phyloP scores from a whole-genome alignment of 92 coral and sea anemone genomes.

The Heliopora coerulea region DNA sequence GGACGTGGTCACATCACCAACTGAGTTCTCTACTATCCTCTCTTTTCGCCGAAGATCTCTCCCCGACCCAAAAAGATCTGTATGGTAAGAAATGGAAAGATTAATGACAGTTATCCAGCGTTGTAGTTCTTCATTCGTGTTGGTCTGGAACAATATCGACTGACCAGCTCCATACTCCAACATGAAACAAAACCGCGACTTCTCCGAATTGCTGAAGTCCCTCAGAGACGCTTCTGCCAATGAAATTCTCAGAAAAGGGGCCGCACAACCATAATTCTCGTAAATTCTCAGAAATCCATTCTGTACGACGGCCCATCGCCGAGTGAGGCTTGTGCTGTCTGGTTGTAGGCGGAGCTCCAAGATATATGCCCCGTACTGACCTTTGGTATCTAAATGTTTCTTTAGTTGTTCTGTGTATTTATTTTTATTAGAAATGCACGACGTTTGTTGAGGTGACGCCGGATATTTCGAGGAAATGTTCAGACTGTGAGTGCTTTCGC shows the following conservation, averaged over 20 bases:
- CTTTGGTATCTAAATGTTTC: conserved; percentile 24
- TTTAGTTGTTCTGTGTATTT: conserved; percentile 19
- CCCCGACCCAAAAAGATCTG: conserved; percentile 60
- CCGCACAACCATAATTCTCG: conserved; percentile 59
- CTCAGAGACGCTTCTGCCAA: conserved; percentile 30
- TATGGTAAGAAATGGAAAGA: conserved; percentile 50
- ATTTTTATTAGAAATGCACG: conserved; percentile 20
- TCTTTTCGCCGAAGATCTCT: conserved; percentile 56
- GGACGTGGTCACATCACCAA: not conserved
- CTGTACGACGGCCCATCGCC: conserved; percentile 43
- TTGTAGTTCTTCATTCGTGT: conserved; percentile 83
- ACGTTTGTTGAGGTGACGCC: conserved; percentile 7
- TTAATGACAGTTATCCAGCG: conserved; percentile 84
- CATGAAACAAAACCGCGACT: conserved; percentile 51
- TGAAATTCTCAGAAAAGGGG: conserved; percentile 41
- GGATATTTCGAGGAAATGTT: not conserved
- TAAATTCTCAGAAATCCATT: conserved; percentile 71
- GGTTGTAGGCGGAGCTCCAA: conserved; percentile 15
- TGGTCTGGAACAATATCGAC: conserved; percentile 63
- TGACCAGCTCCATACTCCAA: conserved; percentile 64
- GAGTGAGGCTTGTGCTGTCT: conserved; percentile 28
- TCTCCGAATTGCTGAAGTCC: conserved; percentile 30
- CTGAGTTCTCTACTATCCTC: not conserved
- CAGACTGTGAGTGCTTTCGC: not conserved
- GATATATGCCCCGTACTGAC: conserved; percentile 31